These are phyloP conservation scores for Canis aureus DNA, from an alignment of 2,113 vertebrate species.

Conservation along the genomic window DNA sequence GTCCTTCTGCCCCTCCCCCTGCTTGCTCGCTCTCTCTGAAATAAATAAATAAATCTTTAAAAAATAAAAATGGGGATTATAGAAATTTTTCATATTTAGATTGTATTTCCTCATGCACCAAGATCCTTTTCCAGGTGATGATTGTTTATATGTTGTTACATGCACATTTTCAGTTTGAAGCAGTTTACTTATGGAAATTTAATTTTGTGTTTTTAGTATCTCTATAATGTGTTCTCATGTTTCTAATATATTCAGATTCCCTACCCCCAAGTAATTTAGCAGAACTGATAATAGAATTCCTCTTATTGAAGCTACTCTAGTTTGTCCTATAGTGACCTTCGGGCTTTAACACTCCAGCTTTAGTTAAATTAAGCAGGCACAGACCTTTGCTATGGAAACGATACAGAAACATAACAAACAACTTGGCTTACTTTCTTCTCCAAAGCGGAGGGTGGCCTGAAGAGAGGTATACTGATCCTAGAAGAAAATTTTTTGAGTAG, in stretches of 20 bases:
- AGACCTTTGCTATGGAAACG: constrained; percentile 96
- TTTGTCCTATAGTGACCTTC: constrained; percentile 91
- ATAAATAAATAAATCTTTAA: not conserved
- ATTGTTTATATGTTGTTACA: constrained; percentile 14
- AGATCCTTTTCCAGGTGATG: not conserved
- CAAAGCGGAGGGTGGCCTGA: constrained; percentile 88
- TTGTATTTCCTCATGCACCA: constrained; percentile 10
- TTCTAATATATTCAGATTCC: constrained; percentile 25
- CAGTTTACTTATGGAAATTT: constrained; percentile 30
- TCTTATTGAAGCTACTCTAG: constrained; percentile 73
- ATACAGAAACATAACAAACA: constrained; percentile 96
- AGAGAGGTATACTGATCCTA: constrained; percentile 89
- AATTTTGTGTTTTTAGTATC: constrained; percentile 62
- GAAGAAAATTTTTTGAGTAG: constrained; percentile 84
- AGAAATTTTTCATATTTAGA: constrained; percentile 6
- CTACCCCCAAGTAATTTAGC: constrained; percentile 46
- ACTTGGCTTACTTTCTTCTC: constrained; percentile 87
- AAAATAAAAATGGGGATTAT: not conserved
- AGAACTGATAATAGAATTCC: constrained; percentile 68
- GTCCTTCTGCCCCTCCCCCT: not conserved
- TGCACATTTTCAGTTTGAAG: constrained; percentile 37
- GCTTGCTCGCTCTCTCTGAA: not conserved
- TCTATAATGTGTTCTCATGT: not conserved
- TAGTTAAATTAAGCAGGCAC: constrained; percentile 91
- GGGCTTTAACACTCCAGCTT: constrained; percentile 89